Percentiles rank a stretch among this genome's conserved stretches.
Evolutionary conservation across 1,140 invertebrate species (phyloP).

Genomic region (Linepithema humile): DNA sequence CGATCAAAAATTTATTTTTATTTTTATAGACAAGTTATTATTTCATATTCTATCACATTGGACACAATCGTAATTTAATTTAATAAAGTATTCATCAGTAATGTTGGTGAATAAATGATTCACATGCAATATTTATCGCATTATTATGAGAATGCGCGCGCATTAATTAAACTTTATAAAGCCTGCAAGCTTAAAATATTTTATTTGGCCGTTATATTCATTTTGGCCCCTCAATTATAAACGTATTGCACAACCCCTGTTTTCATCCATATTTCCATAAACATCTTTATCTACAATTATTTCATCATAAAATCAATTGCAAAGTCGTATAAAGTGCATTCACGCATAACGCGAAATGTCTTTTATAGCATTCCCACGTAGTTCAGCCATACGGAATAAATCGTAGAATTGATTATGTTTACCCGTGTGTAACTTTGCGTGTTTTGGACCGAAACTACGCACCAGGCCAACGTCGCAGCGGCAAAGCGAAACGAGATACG

Average conservation of each 20-base stretch:
- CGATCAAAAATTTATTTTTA: neutral
- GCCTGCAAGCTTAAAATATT: neutral
- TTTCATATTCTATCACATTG: neutral
- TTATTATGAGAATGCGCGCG: neutral
- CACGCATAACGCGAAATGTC: neutral
- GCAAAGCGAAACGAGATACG: conserved; percentile 77
- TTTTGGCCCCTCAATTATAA: neutral
- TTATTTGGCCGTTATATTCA: neutral
- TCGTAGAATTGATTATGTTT: conserved; percentile 48
- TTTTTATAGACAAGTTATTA: neutral
- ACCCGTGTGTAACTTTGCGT: conserved; percentile 47
- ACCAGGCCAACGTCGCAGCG: conserved; percentile 56
- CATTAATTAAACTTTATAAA: conserved; percentile 9
- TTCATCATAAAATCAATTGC: neutral
- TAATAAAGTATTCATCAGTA: neutral
- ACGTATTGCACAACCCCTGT: neutral
- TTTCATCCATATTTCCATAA: neutral
- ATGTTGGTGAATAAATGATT: neutral
- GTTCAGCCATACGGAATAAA: conserved; percentile 14
- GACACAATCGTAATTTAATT: conserved; percentile 1
- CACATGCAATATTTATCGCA: neutral
- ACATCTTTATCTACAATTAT: neutral
- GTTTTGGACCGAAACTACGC: conserved; percentile 63
- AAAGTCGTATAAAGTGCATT: neutral
- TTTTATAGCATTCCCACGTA: neutral